A percentile compares a stretch with the other conserved stretches of the same genome.
phyloP scores from a whole-genome alignment of 2,888 invertebrate species.

The Pteria penguin region DNA sequence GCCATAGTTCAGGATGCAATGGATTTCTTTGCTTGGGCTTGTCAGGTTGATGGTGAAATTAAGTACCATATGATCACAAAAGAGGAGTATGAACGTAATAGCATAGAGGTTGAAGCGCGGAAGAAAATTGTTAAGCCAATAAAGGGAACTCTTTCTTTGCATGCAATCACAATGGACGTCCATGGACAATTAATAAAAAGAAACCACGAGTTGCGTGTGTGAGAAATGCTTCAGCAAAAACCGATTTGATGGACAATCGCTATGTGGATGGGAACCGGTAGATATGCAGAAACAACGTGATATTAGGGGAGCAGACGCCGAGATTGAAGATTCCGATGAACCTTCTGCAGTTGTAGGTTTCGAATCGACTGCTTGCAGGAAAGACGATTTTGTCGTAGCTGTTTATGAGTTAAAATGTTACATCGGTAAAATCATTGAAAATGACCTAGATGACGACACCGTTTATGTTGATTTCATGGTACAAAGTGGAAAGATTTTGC shows the following conservation, averaged over 20 bases:
- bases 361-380: neutral
- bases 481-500: neutral
- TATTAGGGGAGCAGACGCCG: neutral
- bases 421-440: neutral
- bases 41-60: neutral
- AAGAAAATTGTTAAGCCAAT: neutral
- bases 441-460: neutral
- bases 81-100: neutral
- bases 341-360: neutral
- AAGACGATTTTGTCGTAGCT: neutral
- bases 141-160: neutral
- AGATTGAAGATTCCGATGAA: neutral
- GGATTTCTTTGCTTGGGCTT: conserved; percentile 10
- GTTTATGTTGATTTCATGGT: neutral
- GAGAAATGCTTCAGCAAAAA: neutral
- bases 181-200: neutral
- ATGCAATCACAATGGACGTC: neutral
- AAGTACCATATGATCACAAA: neutral
- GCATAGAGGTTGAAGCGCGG: neutral
- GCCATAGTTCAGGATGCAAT: conserved; percentile 15
- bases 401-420: neutral
- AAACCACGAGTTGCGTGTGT: neutral
- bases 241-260: neutral
- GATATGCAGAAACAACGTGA: neutral
- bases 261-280: neutral